phyloP scores from a whole-genome alignment of 2,888 invertebrate genomes.

The Pachliopta kotzebuea region DNA sequence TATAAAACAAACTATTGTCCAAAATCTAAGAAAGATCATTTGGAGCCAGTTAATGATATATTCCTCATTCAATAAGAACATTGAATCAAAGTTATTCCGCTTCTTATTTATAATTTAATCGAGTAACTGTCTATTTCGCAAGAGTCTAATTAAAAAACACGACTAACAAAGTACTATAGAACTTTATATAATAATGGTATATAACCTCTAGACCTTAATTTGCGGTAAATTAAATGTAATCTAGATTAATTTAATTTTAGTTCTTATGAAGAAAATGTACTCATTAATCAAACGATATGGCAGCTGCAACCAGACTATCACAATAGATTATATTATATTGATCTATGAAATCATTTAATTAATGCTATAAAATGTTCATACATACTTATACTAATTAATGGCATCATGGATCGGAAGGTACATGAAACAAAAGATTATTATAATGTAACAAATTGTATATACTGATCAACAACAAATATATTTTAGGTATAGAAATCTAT shows the following conservation, averaged over 20 bases:
- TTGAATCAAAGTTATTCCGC: conserved; percentile 18
- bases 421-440: conserved; percentile 67
- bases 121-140: conserved; percentile 20
- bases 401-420: conserved; percentile 64
- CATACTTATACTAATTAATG: conserved; percentile 72
- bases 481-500: neutral
- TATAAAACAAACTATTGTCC: conserved; percentile 9
- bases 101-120: conserved; percentile 13
- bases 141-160: conserved; percentile 15
- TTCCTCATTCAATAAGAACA: conserved; percentile 21
- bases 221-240: conserved; percentile 45
- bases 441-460: conserved; percentile 45
- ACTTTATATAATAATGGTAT: conserved; percentile 39
- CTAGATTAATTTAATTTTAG: conserved; percentile 41
- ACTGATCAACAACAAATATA: conserved; percentile 24
- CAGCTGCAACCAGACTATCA: conserved; percentile 13
- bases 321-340: conserved; percentile 24
- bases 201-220: conserved; percentile 38
- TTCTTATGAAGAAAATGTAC: conserved; percentile 35
- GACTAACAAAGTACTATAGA: conserved; percentile 1
- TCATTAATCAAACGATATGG: no score
- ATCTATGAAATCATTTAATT: conserved; percentile 27
- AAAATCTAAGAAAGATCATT: conserved; percentile 17
- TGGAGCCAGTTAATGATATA: conserved; percentile 9
- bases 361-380: conserved; percentile 40